Evolutionary conservation across 2,888 invertebrate genomes (phyloP), one percentile per base, ranked within the genome.

Genomic region (Sarcophaga rosellei): DNA sequence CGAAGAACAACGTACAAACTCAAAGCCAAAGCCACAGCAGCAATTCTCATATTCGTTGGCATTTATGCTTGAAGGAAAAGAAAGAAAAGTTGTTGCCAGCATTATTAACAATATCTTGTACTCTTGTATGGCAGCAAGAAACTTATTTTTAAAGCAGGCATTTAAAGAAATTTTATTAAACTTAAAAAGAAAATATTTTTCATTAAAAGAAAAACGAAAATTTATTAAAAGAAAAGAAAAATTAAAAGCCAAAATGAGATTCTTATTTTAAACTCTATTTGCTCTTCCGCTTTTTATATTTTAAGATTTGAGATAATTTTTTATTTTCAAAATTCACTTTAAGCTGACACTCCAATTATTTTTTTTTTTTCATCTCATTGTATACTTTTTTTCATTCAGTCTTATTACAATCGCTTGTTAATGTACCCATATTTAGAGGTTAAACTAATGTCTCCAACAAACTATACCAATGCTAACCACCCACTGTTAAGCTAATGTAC

Each of bases 401-500:
- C 17, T 23, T 47, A 63, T 78, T 59, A 47, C 25, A 75, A 75
- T 59, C 59, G 57, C 23, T 78, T 72, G 75, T 85, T 79, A 75
- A 82, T 75, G 65, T 70, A 59, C 59, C 47, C 77, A 53, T 76
- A 68, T 77, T 79, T 74, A 68, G 68, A 83, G 82, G 86, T 86
- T 81, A 77, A 44, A 77, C 80, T 83, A 77, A 80, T 80, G 59
- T 65, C 83, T 73, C 25, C 17, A 68, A 73, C 68, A 57, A 76
- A 44, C 63, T 61, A 45, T 15, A n/a, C 21, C 21, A 21, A 21
- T 21, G 21, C 20, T 53, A 17, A 73, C 59, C 82, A 63, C 73
- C 66, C 70, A 63, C 69, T 66, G 76, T 72, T 77, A 53, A 80
- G 76, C 73, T 86, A 83, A 86, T 86, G 76, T 68, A 83, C 82